These are phyloP conservation scores for Tetraodon nigroviridis DNA, from an alignment of 2,113 vertebrate genomes.

Conservation along the genomic window DNA sequence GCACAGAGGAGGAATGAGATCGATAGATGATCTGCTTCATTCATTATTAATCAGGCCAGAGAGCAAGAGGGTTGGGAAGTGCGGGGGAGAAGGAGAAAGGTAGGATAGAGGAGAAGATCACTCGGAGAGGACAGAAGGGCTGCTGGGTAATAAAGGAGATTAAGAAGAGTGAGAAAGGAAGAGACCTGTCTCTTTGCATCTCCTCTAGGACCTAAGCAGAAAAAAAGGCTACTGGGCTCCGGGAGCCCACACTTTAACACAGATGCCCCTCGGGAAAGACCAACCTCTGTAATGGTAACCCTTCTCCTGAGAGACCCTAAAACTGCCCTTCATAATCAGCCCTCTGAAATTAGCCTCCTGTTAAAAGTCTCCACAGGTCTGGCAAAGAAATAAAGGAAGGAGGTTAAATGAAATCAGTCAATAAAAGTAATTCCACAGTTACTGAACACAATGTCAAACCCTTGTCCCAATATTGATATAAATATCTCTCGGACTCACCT, in stretches of 20 bases:
- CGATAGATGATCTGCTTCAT: slow-evolving; percentile 75
- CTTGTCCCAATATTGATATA: slow-evolving; percentile 5
- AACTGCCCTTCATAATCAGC: slow-evolving; percentile 50
- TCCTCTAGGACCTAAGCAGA: slow-evolving; percentile 19
- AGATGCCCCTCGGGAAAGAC: slow-evolving; percentile 25
- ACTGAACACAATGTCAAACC: not conserved
- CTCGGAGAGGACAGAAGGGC: slow-evolving; percentile 45
- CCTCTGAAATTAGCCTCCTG: slow-evolving; percentile 46
- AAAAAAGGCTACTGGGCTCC: slow-evolving; percentile 22
- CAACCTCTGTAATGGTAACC: slow-evolving; percentile 50
- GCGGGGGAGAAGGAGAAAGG: slow-evolving; percentile 47
- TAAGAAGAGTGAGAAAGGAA: slow-evolving; percentile 29
- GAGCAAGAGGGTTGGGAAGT: slow-evolving; percentile 53
- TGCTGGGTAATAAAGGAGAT: slow-evolving; percentile 48
- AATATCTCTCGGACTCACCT: slow-evolving; percentile 34
- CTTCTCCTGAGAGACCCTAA: slow-evolving; percentile 38
- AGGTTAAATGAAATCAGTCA: slow-evolving; percentile 4
- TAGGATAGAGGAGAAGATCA: slow-evolving; percentile 46
- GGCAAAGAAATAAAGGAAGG: not conserved
- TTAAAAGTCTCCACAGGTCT: slow-evolving; percentile 30
- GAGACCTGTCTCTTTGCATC: slow-evolving; percentile 19
- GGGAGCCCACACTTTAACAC: slow-evolving; percentile 31
- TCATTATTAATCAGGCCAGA: slow-evolving; percentile 73
- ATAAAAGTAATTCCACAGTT: slow-evolving; percentile 12
- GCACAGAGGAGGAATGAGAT: slow-evolving; percentile 65